Evolutionary conservation across 2,797 vertebrate species (phyloP).

Genomic region (Potorous gilbertii): DNA sequence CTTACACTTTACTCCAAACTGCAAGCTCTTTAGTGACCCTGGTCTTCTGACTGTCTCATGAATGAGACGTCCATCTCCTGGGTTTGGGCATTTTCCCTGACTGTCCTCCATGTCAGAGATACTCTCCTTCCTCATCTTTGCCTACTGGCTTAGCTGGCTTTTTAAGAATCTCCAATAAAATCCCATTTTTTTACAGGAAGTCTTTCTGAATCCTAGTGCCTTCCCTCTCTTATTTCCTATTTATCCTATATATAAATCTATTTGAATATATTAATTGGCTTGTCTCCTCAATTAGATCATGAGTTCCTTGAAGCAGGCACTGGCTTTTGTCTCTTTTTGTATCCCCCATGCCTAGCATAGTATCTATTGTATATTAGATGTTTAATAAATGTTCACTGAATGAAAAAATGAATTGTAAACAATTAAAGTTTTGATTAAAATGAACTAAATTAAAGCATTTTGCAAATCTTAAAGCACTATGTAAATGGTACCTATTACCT

Average conservation of each 20-base stretch:
- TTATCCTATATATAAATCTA: neutral
- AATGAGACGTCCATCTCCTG: neutral
- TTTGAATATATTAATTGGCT: too few relatives aligned
- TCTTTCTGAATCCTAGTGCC: neutral
- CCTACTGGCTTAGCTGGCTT: neutral
- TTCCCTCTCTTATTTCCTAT: neutral
- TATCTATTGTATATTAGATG: neutral
- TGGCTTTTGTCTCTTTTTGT: neutral
- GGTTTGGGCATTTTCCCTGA: neutral
- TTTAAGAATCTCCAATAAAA: neutral
- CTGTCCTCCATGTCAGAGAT: neutral
- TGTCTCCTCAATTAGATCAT: neutral
- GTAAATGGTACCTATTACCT: neutral
- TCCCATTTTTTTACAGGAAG: neutral
- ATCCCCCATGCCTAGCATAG: neutral
- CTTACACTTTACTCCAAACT: neutral
- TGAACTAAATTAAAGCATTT: neutral
- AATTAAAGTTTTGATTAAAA: neutral
- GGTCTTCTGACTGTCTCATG: neutral
- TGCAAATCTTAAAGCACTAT: neutral
- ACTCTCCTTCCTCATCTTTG: neutral
- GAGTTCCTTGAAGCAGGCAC: too few relatives aligned
- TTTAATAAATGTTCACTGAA: constrained; percentile 17
- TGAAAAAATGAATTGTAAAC: neutral
- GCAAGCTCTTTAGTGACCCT: neutral